phyloP scores from a whole-genome alignment of 2,113 vertebrate genomes.

The Erythrocercus mccallii region DNA sequence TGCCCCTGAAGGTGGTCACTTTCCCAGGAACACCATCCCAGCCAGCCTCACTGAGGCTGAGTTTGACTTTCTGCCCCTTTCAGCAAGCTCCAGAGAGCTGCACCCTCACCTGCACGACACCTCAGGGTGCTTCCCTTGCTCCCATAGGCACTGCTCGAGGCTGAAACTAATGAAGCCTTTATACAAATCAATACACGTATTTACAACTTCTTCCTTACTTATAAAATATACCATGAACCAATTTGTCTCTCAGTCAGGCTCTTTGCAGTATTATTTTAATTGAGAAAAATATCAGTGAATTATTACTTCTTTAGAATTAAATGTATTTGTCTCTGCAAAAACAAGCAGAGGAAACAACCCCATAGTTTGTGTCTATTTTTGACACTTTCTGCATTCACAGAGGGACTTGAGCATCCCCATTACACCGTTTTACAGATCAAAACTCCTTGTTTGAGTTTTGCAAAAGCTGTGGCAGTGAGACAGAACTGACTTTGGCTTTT shows the following conservation, averaged over 20 bases:
- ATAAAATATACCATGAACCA: neutral
- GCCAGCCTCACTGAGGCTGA: neutral
- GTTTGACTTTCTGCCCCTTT: neutral
- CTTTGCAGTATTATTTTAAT: neutral
- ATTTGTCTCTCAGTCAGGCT: neutral
- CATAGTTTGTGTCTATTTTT: neutral
- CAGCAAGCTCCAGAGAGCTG: neutral
- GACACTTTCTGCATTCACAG: neutral
- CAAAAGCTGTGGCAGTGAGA: neutral
- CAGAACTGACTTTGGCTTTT: neutral
- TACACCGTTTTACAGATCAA: neutral
- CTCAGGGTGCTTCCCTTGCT: neutral
- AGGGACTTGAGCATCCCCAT: neutral
- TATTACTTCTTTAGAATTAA: neutral
- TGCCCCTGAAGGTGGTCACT: neutral
- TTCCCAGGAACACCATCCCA: neutral
- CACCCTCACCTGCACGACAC: neutral
- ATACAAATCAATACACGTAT: neutral
- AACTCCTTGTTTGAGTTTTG: neutral
- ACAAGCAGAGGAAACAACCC: neutral
- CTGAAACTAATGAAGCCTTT: neutral
- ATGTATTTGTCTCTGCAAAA: neutral
- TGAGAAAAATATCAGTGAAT: neutral
- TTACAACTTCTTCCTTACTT: neutral
- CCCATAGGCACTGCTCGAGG: accelerated